A percentile compares a stretch with the other conserved stretches of the same genome.
These are phyloP conservation scores for Sturnus vulgaris DNA, from an alignment of 2,113 vertebrate species.

Conservation along the genomic window DNA sequence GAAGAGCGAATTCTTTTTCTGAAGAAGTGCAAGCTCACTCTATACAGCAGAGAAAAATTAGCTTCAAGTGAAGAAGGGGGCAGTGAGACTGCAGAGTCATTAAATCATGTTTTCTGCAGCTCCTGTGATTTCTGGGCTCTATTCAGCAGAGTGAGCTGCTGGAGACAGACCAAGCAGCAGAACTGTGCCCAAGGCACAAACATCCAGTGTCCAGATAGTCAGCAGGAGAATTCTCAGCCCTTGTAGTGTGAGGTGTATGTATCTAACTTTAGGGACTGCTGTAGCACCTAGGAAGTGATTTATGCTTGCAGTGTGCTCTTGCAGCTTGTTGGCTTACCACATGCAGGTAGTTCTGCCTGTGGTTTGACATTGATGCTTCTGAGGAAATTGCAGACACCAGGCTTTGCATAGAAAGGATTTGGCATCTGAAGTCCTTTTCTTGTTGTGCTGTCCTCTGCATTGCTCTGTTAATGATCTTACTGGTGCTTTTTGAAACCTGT, in stretches of 20 bases:
- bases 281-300: not conserved
- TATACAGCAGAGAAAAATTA: not conserved
- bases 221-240: not conserved
- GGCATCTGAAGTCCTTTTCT: not conserved
- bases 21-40: not conserved
- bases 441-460: not conserved
- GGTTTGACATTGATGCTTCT: not conserved
- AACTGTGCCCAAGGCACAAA: not conserved
- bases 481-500: not conserved
- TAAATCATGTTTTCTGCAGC: not conserved
- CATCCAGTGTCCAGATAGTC: fast-evolving
- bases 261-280: not conserved
- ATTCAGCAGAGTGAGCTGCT: not conserved
- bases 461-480: not conserved
- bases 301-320: not conserved
- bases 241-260: not conserved
- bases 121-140: not conserved
- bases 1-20: not conserved
- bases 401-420: not conserved
- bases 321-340: not conserved
- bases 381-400: not conserved
- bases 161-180: not conserved
- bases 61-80: not conserved
- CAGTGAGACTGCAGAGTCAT: not conserved
- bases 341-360: not conserved